Conservation (phyloP, 2,888 invertebrate genomes). For the Ophonus ardosiacus region DNA sequence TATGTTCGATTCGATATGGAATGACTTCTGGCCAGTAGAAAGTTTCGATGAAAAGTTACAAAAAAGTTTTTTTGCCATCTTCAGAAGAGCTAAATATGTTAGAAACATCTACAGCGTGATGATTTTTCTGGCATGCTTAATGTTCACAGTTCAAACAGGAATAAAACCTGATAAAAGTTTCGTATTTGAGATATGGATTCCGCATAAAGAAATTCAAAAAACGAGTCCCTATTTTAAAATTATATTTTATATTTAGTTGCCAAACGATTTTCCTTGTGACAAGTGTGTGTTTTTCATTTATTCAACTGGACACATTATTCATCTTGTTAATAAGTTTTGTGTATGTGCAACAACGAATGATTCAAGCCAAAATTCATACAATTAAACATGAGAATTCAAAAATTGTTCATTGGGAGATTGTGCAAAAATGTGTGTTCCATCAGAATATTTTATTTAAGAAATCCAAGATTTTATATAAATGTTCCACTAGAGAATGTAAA, state of each 20-base stretch:
- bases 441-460: conserved; percentile 37
- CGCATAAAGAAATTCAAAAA: too few relatives aligned
- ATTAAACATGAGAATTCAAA: not conserved
- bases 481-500: too few relatives aligned
- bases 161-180: not conserved
- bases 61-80: too few relatives aligned
- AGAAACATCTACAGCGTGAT: not conserved
- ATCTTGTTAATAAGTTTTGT: conserved; percentile 21
- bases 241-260: not conserved
- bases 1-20: too few relatives aligned
- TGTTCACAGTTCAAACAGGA: not conserved
- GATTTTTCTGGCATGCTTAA: not conserved
- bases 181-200: conserved; percentile 15
- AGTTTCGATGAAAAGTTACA: too few relatives aligned
- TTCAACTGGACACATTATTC: conserved; percentile 3
- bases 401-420: not conserved
- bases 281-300: not conserved
- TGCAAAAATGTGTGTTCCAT: conserved; percentile 18
- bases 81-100: too few relatives aligned
- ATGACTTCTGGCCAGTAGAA: too few relatives aligned
- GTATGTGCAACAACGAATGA: conserved; percentile 32
- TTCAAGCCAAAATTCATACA: not conserved
- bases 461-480: too few relatives aligned
- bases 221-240: conserved; percentile 35
- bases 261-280: not conserved